These are phyloP conservation scores for Crypturellus undulatus DNA, from an alignment of 2,113 vertebrate genomes.

Conservation along the genomic window DNA sequence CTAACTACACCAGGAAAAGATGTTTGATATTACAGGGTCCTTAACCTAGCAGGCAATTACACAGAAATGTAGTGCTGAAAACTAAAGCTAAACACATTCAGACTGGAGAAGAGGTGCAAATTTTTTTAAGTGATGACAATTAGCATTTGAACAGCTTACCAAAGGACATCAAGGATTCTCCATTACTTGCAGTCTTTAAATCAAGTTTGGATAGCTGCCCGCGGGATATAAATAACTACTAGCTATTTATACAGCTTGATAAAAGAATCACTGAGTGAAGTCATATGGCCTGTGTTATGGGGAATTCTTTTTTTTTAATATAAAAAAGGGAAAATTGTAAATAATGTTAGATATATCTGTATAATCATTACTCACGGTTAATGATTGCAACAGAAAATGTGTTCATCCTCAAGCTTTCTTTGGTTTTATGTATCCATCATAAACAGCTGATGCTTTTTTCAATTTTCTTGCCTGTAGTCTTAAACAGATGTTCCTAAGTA, in stretches of 20 bases:
- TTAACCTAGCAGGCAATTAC: slow-evolving; percentile 22
- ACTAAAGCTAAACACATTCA: slow-evolving; percentile 56
- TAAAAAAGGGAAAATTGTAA: neutral
- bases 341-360: neutral
- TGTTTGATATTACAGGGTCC: slow-evolving; percentile 50
- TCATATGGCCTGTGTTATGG: slow-evolving; percentile 21
- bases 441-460: neutral
- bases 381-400: neutral
- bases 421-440: neutral
- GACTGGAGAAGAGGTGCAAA: slow-evolving; percentile 33
- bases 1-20: neutral
- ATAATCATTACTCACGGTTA: neutral
- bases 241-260: slow-evolving; percentile 66
- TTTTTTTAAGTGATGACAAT: slow-evolving; percentile 33
- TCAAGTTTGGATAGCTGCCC: slow-evolving; percentile 62
- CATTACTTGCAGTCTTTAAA: slow-evolving; percentile 45
- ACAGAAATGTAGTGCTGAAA: slow-evolving; percentile 31
- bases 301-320: neutral
- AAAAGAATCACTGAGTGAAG: slow-evolving; percentile 5
- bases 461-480: neutral
- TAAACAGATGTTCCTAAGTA: neutral
- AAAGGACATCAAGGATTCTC: slow-evolving; percentile 31
- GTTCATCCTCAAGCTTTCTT: neutral
- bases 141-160: neutral
- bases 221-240: slow-evolving; percentile 50